phyloP scores from a whole-genome alignment of 2,888 invertebrate species.

The Tipula confusa region DNA sequence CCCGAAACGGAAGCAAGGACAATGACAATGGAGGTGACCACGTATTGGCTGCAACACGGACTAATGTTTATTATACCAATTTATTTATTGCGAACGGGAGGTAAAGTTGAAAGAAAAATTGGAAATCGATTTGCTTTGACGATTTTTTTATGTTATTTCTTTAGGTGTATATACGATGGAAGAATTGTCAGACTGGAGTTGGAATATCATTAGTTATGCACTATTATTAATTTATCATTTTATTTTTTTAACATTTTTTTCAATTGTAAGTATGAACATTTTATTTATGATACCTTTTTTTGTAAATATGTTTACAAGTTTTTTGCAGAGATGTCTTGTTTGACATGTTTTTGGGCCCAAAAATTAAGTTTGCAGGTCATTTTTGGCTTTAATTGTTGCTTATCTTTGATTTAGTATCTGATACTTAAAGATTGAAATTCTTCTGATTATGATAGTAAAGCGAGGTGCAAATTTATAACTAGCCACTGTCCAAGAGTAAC shows the following conservation, averaged over 20 bases:
- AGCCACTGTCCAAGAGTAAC: too few species aligned
- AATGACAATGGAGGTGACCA: conserved; percentile 84
- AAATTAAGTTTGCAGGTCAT: too few species aligned
- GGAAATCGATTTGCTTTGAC: conserved; percentile 28
- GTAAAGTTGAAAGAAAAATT: conserved; percentile 57
- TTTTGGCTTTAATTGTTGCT: too few species aligned
- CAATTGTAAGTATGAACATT: conserved; percentile 54
- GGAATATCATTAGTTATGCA: conserved; percentile 74
- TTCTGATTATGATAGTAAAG: too few species aligned
- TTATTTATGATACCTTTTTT: too few species aligned
- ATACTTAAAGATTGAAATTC: too few species aligned
- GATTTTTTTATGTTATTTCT: conserved; percentile 40
- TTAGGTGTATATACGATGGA: conserved; percentile 80
- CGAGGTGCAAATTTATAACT: too few species aligned
- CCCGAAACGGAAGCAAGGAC: conserved; percentile 91
- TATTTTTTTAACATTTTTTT: conserved; percentile 65
- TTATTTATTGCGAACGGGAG: conserved; percentile 82
- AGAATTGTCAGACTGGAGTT: conserved; percentile 68
- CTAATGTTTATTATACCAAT: conserved; percentile 93
- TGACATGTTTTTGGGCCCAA: too few species aligned
- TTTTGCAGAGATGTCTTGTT: too few species aligned
- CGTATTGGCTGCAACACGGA: conserved; percentile 94
- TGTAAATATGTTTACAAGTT: too few species aligned
- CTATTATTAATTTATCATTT: conserved; percentile 81
- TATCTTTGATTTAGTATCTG: too few species aligned